These are phyloP conservation scores for Gouania willdenowi DNA, from an alignment of 2,797 vertebrate genomes.

Conservation along the genomic window DNA sequence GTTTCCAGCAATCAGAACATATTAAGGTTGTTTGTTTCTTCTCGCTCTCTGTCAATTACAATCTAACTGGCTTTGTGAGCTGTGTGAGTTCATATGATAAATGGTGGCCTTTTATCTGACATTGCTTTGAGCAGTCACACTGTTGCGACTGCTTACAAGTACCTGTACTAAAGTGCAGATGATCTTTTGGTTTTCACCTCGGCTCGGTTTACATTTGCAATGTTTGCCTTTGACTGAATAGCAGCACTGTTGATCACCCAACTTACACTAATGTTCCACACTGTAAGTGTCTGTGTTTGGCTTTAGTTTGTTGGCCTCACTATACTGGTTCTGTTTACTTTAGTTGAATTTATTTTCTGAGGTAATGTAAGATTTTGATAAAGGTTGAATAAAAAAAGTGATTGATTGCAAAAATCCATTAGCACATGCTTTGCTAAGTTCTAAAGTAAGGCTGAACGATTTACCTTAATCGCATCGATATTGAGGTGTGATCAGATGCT, in stretches of 20 bases:
- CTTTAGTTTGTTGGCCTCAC: no score
- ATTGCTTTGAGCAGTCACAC: not conserved
- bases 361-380: no score
- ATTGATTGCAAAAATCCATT: no score
- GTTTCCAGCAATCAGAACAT: not conserved
- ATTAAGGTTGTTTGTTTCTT: conserved; percentile 1
- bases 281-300: no score
- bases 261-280: not conserved
- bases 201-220: conserved; percentile 7
- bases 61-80: not conserved
- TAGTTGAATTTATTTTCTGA: no score
- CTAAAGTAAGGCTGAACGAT: no score
- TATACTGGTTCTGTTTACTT: no score
- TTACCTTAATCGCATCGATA: no score
- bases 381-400: no score
- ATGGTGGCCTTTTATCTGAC: not conserved
- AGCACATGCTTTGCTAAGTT: no score
- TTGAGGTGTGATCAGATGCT: no score
- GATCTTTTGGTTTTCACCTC: conserved; percentile 1
- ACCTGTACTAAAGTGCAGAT: conserved; percentile 1
- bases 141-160: not conserved
- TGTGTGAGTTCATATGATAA: not conserved
- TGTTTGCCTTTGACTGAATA: conserved; percentile 21
- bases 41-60: not conserved
- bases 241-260: conserved; percentile 16